Base-by-base conservation (phyloP, 2,888 invertebrate species). In the Cremastobaeus sp. region DNA sequence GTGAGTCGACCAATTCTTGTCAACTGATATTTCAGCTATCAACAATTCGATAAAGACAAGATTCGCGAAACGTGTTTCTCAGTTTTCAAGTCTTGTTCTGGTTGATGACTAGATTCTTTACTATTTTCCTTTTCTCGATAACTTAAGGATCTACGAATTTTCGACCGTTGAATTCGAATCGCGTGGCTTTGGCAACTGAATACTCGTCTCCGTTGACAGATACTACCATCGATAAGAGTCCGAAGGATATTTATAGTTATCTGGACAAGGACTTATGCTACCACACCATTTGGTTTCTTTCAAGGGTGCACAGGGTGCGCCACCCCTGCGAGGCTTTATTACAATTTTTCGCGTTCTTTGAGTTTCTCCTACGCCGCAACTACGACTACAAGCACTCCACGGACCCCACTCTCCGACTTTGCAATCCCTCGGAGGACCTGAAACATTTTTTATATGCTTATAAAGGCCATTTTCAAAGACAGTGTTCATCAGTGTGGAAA, bases 241-340 rank as follows among this genome's bases (percentile, higher is more conserved):
- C 45, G 73, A 52, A 60, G 74, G 74, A 55, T 81, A 78, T 74
- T 82, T 81, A 54, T 74, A 71, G 72, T 74, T 78, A 52, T 81
- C 84, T 84, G 90, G 90, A 86, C 93, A 93, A 70, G 92, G 91
- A 77, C 91, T 90, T 74, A 92, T 91, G 76, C 94, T 93, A 66
- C 96, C 95, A 86, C 96, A 96, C 96, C 96, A 96, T 84, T 95
- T 92, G 12, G 95, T 94, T 84, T 96, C 94, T 76, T 93, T 91
- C 59, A 96, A 90, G 8, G 95, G 93, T 3, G 95, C 95, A 89
- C 97, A 97, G 3, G 93, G 90, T 20, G 91, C 90, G 6, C 97
- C 97, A 9, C 95, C 95, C 9, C 94, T 90, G 71, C 94, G 90
- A 59, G 95, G 92, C 79, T 94, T 93, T 81, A 93, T 92, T 77